A percentile compares a stretch with the other conserved stretches of the same genome.
phyloP scores from a whole-genome alignment of 2,797 vertebrate genomes.

The Ceryle rudis region DNA sequence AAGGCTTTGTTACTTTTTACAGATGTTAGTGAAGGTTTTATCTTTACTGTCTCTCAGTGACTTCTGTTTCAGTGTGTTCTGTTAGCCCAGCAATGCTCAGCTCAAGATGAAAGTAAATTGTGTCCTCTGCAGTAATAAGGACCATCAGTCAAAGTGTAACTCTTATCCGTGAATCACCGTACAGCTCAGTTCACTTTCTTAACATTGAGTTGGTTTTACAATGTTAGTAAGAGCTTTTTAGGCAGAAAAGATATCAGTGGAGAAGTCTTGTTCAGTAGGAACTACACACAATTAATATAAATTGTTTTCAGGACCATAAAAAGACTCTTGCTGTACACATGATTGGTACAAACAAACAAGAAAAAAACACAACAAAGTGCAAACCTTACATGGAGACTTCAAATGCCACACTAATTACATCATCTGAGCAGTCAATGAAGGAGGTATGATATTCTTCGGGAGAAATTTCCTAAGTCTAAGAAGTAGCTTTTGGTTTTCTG shows the following conservation, averaged over 20 bases:
- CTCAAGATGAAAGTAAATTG: neutral
- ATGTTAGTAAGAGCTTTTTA: neutral
- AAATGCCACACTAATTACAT: neutral
- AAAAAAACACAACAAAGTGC: neutral
- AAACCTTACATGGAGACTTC: neutral
- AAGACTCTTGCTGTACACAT: rapidly evolving
- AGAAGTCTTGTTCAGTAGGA: neutral
- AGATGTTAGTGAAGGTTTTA: neutral
- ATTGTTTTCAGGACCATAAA: neutral
- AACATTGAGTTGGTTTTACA: neutral
- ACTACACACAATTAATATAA: neutral
- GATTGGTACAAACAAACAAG: neutral
- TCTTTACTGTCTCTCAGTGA: neutral
- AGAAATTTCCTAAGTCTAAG: neutral
- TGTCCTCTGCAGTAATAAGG: neutral
- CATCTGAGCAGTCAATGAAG: neutral
- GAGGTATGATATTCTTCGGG: neutral
- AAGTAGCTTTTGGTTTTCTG: neutral
- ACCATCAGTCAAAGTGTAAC: neutral
- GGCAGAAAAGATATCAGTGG: neutral
- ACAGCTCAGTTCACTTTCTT: neutral
- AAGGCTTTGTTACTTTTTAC: neutral
- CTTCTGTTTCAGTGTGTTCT: neutral
- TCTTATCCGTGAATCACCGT: neutral
- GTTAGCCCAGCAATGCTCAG: neutral